Conservation (phyloP, 1,140 invertebrate genomes). For the Monochamus saltuarius region DNA sequence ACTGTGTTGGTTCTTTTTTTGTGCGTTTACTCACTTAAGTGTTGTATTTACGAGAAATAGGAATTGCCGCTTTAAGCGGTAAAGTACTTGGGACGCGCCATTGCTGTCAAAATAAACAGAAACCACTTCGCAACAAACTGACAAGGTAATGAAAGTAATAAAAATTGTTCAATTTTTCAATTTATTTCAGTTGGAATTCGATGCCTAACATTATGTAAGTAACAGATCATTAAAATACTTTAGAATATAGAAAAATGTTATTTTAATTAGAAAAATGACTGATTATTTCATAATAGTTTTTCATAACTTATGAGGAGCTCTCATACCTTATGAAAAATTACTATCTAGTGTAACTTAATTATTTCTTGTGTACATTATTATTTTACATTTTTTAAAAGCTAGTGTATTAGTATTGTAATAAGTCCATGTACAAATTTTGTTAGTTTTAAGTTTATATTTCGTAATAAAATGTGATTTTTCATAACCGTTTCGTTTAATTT, state of each 20-base stretch:
- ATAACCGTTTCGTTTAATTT: constrained; percentile 21
- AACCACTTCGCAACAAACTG: background rate
- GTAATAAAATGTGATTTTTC: constrained; percentile 42
- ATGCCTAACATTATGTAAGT: constrained; percentile 3
- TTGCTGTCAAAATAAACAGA: constrained; percentile 8
- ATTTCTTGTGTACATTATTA: constrained; percentile 32
- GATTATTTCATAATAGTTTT: constrained; percentile 26
- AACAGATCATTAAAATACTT: constrained; percentile 21
- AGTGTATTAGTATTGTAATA: constrained; percentile 33
- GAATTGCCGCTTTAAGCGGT: too few relatives aligned
- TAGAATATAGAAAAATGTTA: constrained; percentile 16
- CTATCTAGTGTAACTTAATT: constrained; percentile 24
- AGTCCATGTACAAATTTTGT: constrained; percentile 43
- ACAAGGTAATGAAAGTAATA: background rate
- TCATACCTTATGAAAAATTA: constrained; percentile 18
- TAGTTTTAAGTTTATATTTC: constrained; percentile 38
- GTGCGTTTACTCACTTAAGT: too few relatives aligned
- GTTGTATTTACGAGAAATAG: too few relatives aligned
- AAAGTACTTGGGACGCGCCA: too few relatives aligned
- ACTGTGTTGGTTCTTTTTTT: too few relatives aligned
- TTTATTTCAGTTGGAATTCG: constrained; percentile 4
- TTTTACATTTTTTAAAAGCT: constrained; percentile 33
- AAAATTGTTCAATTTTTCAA: too few relatives aligned
- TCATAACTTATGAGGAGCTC: constrained; percentile 6
- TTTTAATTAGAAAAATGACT: constrained; percentile 26